Conservation (phyloP, 2,888 invertebrate species). For the Anodontia alba region DNA sequence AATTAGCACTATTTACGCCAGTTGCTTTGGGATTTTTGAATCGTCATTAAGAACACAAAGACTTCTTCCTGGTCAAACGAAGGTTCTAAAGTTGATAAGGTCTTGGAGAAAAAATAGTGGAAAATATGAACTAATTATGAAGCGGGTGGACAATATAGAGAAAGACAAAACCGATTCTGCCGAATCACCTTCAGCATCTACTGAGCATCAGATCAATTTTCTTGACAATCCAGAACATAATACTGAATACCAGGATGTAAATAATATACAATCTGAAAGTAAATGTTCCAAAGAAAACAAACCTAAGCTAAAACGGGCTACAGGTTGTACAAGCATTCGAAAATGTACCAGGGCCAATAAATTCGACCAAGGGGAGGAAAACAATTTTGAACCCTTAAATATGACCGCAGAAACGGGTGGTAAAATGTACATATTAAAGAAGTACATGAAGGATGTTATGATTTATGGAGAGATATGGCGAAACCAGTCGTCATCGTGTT, state of each 20-base stretch:
- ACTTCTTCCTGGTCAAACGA: constrained; percentile 47
- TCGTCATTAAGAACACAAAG: constrained; percentile 51
- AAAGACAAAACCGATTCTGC: not conserved
- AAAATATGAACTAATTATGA: not conserved
- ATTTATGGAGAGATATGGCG: not conserved
- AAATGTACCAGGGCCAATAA: not conserved
- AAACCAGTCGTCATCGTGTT: not conserved
- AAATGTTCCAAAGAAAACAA: not conserved
- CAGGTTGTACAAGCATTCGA: not conserved
- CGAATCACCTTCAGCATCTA: not conserved
- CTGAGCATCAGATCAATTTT: not conserved
- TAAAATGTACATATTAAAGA: not conserved
- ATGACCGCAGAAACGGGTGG: not conserved
- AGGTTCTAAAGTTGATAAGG: constrained; percentile 47
- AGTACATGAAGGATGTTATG: not conserved
- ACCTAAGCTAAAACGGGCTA: not conserved
- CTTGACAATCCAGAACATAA: not conserved
- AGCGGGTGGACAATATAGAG: not conserved
- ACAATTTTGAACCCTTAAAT: not conserved
- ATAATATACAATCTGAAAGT: not conserved
- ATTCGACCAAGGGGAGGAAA: too few relatives aligned
- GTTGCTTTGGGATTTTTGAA: constrained; percentile 49
- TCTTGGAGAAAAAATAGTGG: constrained; percentile 47
- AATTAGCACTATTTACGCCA: constrained; percentile 24
- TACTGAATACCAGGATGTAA: not conserved